Base-by-base conservation (phyloP, 2,888 invertebrate genomes). In the Lamellibrachia satsuma region DNA sequence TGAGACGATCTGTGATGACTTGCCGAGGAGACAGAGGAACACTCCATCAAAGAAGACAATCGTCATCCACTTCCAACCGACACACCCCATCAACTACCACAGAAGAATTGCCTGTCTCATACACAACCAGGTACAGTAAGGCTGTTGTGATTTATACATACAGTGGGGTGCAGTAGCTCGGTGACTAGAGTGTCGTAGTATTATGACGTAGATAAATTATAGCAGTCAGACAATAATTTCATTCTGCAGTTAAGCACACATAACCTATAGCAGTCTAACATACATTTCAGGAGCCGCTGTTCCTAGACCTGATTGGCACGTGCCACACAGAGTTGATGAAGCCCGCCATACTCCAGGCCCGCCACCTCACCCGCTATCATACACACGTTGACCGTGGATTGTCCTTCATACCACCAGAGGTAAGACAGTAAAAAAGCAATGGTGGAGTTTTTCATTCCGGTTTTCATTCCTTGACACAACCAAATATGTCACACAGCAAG, bases 391-490 rank as follows among this genome's bases (percentile, higher is more conserved):
- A 95, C 91, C 93, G 96, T 90, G 96, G 96, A 2, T 94, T 96
- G 52, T 95, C 96, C 9, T 93, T 95, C n/a, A 95, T 94, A 91
- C 95, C 96, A n/a, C 96, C 96, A 9, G 96, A 96, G 95, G 96
- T 96, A 93, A 92, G 94, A 93, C 11, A 51, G 7, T 39, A 9
- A 75, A 75, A 3, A 75, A 75, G 6, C 75, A 75, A 1, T 55
- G 55, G 9, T 9, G 9, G 9, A 9, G 55, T 7, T 22, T 22
- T 75, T 75, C 75, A 0, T 22, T 75, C 39, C 39, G 39, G 39
- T 39, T 39, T 39, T 39, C 39, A 39, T 39, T 39, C 39, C 39
- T 39, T 39, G 39, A 39, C 39, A 39, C 39, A 39, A 39, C 39
- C 39, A 39, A 39, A 39, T 39, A 39, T 39, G 39, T 39, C 39